Base-by-base conservation (phyloP, 1,140 invertebrate species). In the Nasonia giraulti region DNA sequence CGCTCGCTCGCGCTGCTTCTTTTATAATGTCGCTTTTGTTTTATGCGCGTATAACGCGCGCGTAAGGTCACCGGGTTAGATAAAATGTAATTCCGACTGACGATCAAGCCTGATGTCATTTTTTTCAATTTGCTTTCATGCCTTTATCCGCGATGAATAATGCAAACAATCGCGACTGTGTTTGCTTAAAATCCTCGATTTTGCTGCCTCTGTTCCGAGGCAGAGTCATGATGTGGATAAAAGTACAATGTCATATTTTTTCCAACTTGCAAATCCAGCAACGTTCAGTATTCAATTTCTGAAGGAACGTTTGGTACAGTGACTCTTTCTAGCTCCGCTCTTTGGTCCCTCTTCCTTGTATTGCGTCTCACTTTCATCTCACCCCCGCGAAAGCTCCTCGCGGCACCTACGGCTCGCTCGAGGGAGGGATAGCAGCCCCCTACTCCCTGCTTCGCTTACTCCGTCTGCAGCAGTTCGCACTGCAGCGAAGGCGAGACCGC, bases 231-330 rank as follows among this genome's bases (percentile, higher is more conserved):
- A 44, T 44, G 10, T 44, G 33, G 33, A 37, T 44, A 44, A 44
- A 44, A 8, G 0, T 0, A 44, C 40, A 44, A 44, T 44, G 40
- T 44, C 40, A 44, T 44, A 8, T 44, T 44, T 44, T 44, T 44
- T 44, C 40, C 10, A 44, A 44, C 40, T 8, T 1, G 40, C 40
- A 44, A 44, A 44, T 10, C 6, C 40, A 44, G 8, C 86, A 37
- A 37, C 33, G 4, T 37, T 37, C 33, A 3, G 33, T 89, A 90
- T 91, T 91, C 91, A 90, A 91, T 91, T 90, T 90, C 88, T 87
- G 86, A 89, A 84, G 82, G 86, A 37, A 37, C 33, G 5, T 37
- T 37, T 66, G 81, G 23, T 82, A 86, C 69, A 83, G 74, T 55
- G 55, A 62, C 66, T 27, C 44, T 20, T 77, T 77, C n/a, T 68